Evolutionary conservation across 2,797 vertebrate genomes (phyloP).

Genomic region (Macropus fuliginosus): DNA sequence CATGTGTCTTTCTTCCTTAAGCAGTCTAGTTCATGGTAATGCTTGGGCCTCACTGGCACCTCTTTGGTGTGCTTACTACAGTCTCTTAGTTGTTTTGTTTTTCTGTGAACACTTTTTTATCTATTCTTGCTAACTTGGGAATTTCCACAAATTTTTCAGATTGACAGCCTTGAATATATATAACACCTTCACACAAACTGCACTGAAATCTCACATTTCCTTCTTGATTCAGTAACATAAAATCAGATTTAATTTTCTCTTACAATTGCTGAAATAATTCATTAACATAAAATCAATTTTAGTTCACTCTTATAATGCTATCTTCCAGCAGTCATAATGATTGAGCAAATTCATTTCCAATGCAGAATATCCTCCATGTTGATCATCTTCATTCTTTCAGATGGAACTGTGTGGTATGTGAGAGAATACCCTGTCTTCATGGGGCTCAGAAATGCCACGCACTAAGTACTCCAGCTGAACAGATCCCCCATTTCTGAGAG

Average conservation of each 20-base stretch:
- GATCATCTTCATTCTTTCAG: not conserved
- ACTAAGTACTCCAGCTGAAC: not conserved
- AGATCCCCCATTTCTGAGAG: not conserved
- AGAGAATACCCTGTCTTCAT: not conserved
- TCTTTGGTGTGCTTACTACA: not conserved
- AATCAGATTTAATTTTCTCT: not conserved
- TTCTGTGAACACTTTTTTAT: not conserved
- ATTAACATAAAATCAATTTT: not conserved
- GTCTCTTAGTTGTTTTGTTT: not conserved
- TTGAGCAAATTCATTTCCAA: not conserved
- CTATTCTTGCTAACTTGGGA: not conserved
- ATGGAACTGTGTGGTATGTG: not conserved
- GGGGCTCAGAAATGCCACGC: not conserved
- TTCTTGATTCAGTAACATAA: not conserved
- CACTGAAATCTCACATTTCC: not conserved
- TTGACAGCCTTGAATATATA: not conserved
- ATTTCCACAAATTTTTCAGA: not conserved
- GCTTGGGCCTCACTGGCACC: not conserved
- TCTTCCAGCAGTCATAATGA: not conserved
- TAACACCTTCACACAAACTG: not conserved
- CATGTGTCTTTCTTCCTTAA: not conserved
- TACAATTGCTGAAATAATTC: not conserved
- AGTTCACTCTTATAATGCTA: not conserved
- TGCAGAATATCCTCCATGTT: not conserved
- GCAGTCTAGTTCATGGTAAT: not conserved